Conservation (phyloP, 2,797 vertebrate species). For the Enteromius viviparus region DNA sequence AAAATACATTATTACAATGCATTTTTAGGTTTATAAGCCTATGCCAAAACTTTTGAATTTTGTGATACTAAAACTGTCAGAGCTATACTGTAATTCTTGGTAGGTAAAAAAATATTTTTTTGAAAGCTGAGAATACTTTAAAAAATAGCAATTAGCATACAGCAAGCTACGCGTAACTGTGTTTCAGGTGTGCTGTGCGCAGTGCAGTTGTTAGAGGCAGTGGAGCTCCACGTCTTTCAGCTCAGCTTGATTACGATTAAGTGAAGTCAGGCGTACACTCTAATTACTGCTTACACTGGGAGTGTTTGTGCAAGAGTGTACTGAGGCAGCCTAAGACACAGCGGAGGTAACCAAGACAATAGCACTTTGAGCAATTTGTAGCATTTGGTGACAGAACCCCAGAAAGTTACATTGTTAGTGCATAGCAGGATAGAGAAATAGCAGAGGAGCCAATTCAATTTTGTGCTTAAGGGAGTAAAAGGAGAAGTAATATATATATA, state of each 20-base stretch:
- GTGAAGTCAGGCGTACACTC: conserved; percentile 81
- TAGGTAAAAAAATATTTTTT: neutral
- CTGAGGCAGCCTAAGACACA: conserved; percentile 72
- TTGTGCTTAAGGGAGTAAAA: neutral
- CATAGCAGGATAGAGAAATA: conserved; percentile 59
- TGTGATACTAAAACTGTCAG: neutral
- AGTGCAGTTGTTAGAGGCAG: conserved; percentile 66
- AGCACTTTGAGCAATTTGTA: conserved; percentile 56
- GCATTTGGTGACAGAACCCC: conserved; percentile 68
- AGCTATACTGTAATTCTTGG: neutral
- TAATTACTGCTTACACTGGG: conserved; percentile 82
- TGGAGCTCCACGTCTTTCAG: conserved; percentile 71
- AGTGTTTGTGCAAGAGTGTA: conserved; percentile 75
- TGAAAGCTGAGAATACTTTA: conserved; percentile 30
- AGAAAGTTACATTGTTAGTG: conserved; percentile 67
- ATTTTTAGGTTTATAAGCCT: neutral
- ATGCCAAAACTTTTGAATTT: neutral
- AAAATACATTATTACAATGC: neutral
- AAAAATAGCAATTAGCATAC: conserved; percentile 76
- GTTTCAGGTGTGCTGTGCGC: conserved; percentile 74
- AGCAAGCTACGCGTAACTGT: conserved; percentile 63
- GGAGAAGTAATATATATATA: neutral
- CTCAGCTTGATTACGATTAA: conserved; percentile 82
- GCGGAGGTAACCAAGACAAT: conserved; percentile 68
- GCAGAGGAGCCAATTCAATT: neutral